These are phyloP conservation scores for Geopemphigus sp. DNA, from an alignment of 1,140 invertebrate genomes.

Conservation along the genomic window DNA sequence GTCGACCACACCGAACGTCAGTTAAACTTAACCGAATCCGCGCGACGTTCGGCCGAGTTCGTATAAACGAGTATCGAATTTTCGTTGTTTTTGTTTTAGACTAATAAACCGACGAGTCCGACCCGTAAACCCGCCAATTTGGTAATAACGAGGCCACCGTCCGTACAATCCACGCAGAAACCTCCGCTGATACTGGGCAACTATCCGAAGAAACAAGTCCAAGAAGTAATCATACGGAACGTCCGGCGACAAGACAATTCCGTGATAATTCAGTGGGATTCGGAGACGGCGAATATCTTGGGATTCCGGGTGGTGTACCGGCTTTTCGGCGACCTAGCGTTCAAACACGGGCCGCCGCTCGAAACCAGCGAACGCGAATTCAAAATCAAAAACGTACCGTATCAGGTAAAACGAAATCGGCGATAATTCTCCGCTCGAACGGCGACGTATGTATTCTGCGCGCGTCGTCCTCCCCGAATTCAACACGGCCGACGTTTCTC, in stretches of 20 bases:
- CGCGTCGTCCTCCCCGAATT: too few species aligned
- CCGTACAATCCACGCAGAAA: conserved; percentile 20
- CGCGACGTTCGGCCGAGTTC: too few species aligned
- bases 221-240: conserved; percentile 79
- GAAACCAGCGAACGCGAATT: conserved; percentile 85
- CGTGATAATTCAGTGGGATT: conserved; percentile 88
- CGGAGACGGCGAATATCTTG: conserved; percentile 76
- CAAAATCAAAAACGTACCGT: conserved; percentile 86
- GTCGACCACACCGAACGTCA: conserved; percentile 16
- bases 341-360: conserved; percentile 82
- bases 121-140: conserved; percentile 26
- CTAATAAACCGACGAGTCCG: not conserved
- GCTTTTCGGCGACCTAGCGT: conserved; percentile 83
- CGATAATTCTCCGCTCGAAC: too few species aligned
- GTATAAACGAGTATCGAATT: too few species aligned
- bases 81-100: too few species aligned
- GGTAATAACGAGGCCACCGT: conserved; percentile 18
- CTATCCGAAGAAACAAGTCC: conserved; percentile 56
- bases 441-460: too few species aligned
- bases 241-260: conserved; percentile 82
- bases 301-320: conserved; percentile 87
- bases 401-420: conserved; percentile 63
- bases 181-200: conserved; percentile 71
- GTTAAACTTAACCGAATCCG: not conserved
- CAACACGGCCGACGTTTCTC: too few species aligned